Percentiles rank a stretch among this genome's conserved stretches.
phyloP scores from a whole-genome alignment of 1,140 invertebrate genomes.

The Drosophila auraria region DNA sequence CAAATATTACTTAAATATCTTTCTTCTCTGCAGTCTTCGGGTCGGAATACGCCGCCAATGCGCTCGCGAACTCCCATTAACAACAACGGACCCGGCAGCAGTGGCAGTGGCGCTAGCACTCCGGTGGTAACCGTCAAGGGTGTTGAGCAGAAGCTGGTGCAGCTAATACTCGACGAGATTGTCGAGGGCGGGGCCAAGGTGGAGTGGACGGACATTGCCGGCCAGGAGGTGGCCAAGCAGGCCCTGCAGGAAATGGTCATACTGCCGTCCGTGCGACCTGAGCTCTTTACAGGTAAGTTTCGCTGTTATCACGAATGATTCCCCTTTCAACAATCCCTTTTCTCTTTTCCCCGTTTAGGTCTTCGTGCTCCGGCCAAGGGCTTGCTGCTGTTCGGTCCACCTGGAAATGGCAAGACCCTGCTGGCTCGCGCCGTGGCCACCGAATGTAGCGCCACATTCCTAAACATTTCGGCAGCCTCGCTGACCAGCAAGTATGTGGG shows the following conservation, averaged over 20 bases:
- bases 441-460: conserved; percentile 97
- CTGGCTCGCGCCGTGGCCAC: conserved; percentile 96
- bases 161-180: conserved; percentile 91
- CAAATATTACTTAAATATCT: background rate
- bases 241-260: conserved; percentile 99
- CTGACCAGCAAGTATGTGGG: conserved; percentile 99
- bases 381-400: conserved; percentile 97
- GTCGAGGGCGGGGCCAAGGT: conserved; percentile 92
- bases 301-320: background rate
- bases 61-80: conserved; percentile 83
- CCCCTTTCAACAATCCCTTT: background rate
- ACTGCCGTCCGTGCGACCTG: conserved; percentile 96
- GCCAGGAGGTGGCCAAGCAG: conserved; percentile 96
- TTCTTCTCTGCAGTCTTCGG: conserved; percentile 85
- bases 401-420: conserved; percentile 94
- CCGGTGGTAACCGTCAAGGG: conserved; percentile 88
- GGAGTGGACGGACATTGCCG: conserved; percentile 97
- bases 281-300: conserved; percentile 95
- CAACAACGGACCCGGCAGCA: conserved; percentile 74
- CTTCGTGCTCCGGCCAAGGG: conserved; percentile 94
- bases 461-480: conserved; percentile 98
- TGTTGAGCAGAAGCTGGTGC: conserved; percentile 95
- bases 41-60: conserved; percentile 84
- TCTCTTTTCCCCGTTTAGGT: conserved; percentile 29
- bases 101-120: conserved; percentile 85